Evolutionary conservation across 2,113 vertebrate genomes (phyloP).

Genomic region (Salvelinus alpinus): DNA sequence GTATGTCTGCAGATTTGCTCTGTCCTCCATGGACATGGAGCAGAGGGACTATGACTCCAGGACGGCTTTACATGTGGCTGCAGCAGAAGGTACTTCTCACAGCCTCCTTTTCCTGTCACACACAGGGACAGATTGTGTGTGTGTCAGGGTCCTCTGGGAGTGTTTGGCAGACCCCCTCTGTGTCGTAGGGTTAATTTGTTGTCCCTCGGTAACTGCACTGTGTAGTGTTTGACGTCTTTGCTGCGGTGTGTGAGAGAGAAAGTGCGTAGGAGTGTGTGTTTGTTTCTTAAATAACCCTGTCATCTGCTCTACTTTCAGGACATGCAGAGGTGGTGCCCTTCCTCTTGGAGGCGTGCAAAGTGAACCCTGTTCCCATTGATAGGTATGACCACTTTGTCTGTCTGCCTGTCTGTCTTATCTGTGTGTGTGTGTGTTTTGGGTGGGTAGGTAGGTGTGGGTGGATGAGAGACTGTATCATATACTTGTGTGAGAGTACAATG

Average conservation of each 20-base stretch:
- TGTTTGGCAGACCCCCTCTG: neutral
- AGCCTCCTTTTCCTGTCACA: neutral
- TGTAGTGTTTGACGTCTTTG: neutral
- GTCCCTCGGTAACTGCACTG: neutral
- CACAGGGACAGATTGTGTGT: too few relatives aligned
- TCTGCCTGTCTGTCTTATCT: too few relatives aligned
- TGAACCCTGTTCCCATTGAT: constrained; percentile 93
- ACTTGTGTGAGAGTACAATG: neutral
- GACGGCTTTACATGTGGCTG: constrained; percentile 91
- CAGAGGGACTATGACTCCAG: constrained; percentile 95
- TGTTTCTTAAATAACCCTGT: too few relatives aligned
- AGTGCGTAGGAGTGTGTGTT: neutral
- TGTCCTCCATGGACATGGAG: constrained; percentile 98
- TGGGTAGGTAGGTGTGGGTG: neutral
- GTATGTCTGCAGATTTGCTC: constrained; percentile 81
- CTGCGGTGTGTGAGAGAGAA: neutral
- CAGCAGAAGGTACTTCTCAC: constrained; percentile 85
- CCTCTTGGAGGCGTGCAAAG: constrained; percentile 93
- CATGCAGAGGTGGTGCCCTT: constrained; percentile 94
- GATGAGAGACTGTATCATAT: neutral
- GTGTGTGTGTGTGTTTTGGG: neutral
- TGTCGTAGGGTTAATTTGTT: too few relatives aligned
- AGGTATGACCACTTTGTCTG: constrained; percentile 72
- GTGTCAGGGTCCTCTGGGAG: neutral
- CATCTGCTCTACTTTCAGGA: constrained; percentile 70